phyloP scores from a whole-genome alignment of 2,888 invertebrate species.

The Lithophane socia region DNA sequence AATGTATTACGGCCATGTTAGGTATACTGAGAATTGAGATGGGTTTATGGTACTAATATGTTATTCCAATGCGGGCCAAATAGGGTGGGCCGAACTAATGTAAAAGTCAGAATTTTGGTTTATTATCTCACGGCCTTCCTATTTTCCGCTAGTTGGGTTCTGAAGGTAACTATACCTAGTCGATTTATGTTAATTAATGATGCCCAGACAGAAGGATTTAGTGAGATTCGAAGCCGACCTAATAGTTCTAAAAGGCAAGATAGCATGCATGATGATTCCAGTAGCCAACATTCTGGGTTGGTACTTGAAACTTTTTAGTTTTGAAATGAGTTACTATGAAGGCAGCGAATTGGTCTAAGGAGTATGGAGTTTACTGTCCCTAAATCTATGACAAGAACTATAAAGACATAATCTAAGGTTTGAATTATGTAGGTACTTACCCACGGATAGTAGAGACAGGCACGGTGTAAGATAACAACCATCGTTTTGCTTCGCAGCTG shows the following conservation, averaged over 20 bases:
- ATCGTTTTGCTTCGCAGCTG: conserved; percentile 94
- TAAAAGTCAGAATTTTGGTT: conserved; percentile 23
- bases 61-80: conserved; percentile 29
- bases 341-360: neutral
- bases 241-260: neutral
- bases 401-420: neutral
- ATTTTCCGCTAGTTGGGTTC: conserved; percentile 12
- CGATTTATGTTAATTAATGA: conserved; percentile 28
- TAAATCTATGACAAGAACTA: too few relatives aligned
- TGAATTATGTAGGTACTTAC: conserved; percentile 71
- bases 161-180: neutral
- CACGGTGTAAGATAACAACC: conserved; percentile 96
- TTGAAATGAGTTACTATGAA: neutral
- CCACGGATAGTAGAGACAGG: conserved; percentile 84
- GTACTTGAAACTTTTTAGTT: neutral
- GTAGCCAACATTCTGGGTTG: neutral
- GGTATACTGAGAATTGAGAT: conserved; percentile 7
- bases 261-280: neutral
- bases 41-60: neutral
- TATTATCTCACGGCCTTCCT: conserved; percentile 13
- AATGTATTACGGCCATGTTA: conserved; percentile 8
- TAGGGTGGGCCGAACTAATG: conserved; percentile 6
- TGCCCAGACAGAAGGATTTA: conserved; percentile 15
- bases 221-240: conserved; percentile 13
- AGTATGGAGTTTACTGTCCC: neutral